Evolutionary conservation across 1,140 invertebrate genomes (phyloP).

Genomic region (Elymnias hypermnestra): DNA sequence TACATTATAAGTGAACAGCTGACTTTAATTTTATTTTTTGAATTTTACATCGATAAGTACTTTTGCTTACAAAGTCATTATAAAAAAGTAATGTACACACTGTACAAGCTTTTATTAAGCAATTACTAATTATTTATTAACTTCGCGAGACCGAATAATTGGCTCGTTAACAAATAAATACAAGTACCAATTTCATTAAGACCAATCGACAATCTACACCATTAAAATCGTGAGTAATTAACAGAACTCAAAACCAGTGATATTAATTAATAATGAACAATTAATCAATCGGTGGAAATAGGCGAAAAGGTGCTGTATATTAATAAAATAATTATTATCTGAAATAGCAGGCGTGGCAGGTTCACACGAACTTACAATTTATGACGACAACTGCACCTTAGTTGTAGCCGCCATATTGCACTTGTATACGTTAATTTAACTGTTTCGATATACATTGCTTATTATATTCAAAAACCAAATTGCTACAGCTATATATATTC

Average conservation of each 20-base stretch:
- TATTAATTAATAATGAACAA: conserved; percentile 42
- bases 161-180: conserved; percentile 12
- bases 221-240: conserved; percentile 22
- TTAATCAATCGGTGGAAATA: conserved; percentile 40
- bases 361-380: conserved; percentile 51
- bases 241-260: conserved; percentile 29
- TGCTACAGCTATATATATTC: neutral
- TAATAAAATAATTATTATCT: conserved; percentile 59
- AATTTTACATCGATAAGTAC: too few relatives aligned
- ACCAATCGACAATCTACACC: conserved; percentile 6
- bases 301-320: conserved; percentile 45
- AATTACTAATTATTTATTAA: too few relatives aligned
- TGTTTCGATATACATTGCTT: conserved; percentile 10
- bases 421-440: neutral
- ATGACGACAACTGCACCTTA: conserved; percentile 28
- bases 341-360: conserved; percentile 42
- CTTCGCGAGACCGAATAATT: conserved; percentile 2
- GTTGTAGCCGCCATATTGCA: conserved; percentile 5
- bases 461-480: neutral
- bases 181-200: conserved; percentile 9
- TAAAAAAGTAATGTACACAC: too few relatives aligned
- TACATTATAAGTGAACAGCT: too few relatives aligned
- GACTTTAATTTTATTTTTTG: too few relatives aligned
- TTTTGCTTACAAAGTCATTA: too few relatives aligned
- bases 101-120: too few relatives aligned